Evolutionary conservation across 2,888 invertebrate species (phyloP), one percentile per base, ranked within the genome.

Genomic region (Cephalotes varians): DNA sequence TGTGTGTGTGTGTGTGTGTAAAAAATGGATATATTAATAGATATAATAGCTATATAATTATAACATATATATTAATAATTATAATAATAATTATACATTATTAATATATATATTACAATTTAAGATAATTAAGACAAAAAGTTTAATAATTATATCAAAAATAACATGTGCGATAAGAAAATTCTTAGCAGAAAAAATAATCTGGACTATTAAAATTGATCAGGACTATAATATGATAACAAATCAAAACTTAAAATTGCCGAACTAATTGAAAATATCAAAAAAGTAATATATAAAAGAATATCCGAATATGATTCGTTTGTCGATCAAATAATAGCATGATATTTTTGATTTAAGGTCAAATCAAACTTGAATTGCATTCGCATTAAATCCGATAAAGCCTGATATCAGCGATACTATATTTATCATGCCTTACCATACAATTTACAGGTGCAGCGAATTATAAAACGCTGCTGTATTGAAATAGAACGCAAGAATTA

Each of bases 301-400:
- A 51, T 34, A 67, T 49, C 31, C 5, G 34, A 10, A n/a, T 31
- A n/a, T 6, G n/a, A 69, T 51, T 28, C n/a, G 0, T 71, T 25
- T n/a, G n/a, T 12, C 4, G 34, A 21, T 51, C 15, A 37, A 64
- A n/a, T n/a, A 51, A 51, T 34, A 34, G 37, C 21, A 37, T 69
- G 7, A 12, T 47, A 18, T 34, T 9, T 10, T 37, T 5, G n/a
- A 44, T 60, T 64, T 49, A n/a, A n/a, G n/a, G 10, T 34, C 28
- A 58, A 31, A 34, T 12, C 6, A 37, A 37, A 54, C 15, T n/a
- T 31, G 10, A 74, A 40, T 79, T 81, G 77, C 51, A 34, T 65
- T 81, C 10, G 51, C 72, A 80, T 83, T 86, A 86, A 82, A 58
- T 80, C 64, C 64, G 65, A 65, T 87, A 85, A 85, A 81, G n/a